A percentile compares a stretch with the other conserved stretches of the same genome.
Conservation (phyloP, 1,140 invertebrate genomes). For the Aphelinus certus region DNA sequence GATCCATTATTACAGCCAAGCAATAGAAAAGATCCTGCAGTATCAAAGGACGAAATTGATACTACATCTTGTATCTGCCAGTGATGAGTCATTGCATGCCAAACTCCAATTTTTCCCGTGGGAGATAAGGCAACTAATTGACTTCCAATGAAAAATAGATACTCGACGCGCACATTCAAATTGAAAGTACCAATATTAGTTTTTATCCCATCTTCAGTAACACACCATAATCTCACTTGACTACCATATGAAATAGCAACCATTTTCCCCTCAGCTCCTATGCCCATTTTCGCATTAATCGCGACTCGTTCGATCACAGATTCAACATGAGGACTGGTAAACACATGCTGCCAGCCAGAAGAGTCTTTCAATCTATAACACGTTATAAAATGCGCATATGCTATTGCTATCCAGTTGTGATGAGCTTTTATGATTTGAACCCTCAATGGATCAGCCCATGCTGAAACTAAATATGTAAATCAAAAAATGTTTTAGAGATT, state of each 20-base stretch:
- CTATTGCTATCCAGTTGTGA: constrained; percentile 97
- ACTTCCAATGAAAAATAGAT: constrained; percentile 96
- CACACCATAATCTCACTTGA: constrained; percentile 89
- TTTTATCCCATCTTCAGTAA: constrained; percentile 81
- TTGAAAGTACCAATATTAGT: constrained; percentile 91
- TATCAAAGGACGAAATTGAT: constrained; percentile 94
- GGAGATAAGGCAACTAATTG: constrained; percentile 94
- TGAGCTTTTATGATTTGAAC: constrained; percentile 96
- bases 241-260: constrained; percentile 88
- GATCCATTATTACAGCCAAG: constrained; percentile 96
- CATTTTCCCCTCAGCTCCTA: constrained; percentile 79
- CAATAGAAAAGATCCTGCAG: constrained; percentile 93
- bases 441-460: constrained; percentile 84
- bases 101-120: constrained; percentile 97
- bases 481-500: background rate
- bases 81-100: constrained; percentile 98
- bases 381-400: constrained; percentile 94
- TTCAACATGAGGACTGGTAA: constrained; percentile 92
- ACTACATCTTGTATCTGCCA: constrained; percentile 98
- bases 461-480: constrained; percentile 63
- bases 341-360: constrained; percentile 94
- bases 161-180: constrained; percentile 91
- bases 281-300: constrained; percentile 91
- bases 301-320: constrained; percentile 90
- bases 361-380: constrained; percentile 96